Percentiles rank a stretch among this genome's conserved stretches.
These are phyloP conservation scores for Ditylenchus dipsaci DNA, from an alignment of 1,140 invertebrate genomes.

Conservation along the genomic window DNA sequence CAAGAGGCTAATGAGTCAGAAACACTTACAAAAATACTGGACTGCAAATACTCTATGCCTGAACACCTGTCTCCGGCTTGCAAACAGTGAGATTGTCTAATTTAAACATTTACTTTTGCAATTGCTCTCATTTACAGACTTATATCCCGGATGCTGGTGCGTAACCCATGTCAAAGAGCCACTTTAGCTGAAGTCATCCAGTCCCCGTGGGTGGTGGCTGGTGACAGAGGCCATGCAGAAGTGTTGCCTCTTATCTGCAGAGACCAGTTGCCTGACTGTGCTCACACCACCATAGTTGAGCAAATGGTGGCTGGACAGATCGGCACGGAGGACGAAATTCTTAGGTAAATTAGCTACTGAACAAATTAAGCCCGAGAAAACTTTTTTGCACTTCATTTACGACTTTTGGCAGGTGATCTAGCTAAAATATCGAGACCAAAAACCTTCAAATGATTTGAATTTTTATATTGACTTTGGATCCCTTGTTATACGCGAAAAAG, in stretches of 20 bases:
- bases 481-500: too few species aligned
- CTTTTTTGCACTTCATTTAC: too few species aligned
- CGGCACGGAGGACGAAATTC: slow-evolving; percentile 69
- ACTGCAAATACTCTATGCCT: slow-evolving; percentile 93
- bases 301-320: slow-evolving; percentile 79
- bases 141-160: slow-evolving; percentile 83
- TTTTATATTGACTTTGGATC: too few species aligned
- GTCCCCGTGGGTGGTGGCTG: slow-evolving; percentile 72
- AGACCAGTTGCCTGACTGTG: slow-evolving; percentile 80
- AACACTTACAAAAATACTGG: slow-evolving; percentile 98
- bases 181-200: slow-evolving; percentile 79
- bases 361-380: background rate
- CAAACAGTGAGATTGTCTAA: slow-evolving; percentile 65
- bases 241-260: slow-evolving; percentile 74
- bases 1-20: slow-evolving; percentile 98
- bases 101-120: slow-evolving; percentile 1
- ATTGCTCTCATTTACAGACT: slow-evolving; percentile 66
- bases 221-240: slow-evolving; percentile 64
- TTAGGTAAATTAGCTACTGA: slow-evolving; percentile 19
- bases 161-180: slow-evolving; percentile 82
- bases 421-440: too few species aligned
- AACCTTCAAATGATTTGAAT: too few species aligned
- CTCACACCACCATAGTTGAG: slow-evolving; percentile 83
- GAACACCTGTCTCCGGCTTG: slow-evolving; percentile 79
- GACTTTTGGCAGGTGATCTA: too few species aligned